A percentile compares a stretch with the other conserved stretches of the same genome.
phyloP scores from a whole-genome alignment of 2,888 invertebrate genomes.

The Euzophera pinguis region DNA sequence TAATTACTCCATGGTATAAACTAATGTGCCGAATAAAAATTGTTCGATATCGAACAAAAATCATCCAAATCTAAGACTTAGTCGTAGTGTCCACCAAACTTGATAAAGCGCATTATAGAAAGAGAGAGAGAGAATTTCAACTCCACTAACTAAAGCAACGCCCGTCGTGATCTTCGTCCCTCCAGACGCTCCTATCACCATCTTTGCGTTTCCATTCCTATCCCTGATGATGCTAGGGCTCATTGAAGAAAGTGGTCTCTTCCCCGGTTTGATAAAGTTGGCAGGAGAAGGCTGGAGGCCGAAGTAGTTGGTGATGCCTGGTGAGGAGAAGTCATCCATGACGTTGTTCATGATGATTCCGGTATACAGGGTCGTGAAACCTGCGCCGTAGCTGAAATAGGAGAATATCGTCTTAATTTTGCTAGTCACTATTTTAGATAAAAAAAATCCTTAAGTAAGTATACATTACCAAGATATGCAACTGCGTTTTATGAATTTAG shows the following conservation, averaged over 20 bases:
- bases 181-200: conserved; percentile 90
- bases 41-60: no score
- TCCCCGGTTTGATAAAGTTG: conserved; percentile 89
- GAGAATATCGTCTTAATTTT: not conserved
- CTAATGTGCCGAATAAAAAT: no score
- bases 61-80: no score
- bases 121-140: not conserved
- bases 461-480: no score
- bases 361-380: conserved; percentile 86
- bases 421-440: no score
- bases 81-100: no score
- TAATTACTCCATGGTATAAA: no score
- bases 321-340: conserved; percentile 96
- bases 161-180: conserved; percentile 90
- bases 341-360: conserved; percentile 97
- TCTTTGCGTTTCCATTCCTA: conserved; percentile 81
- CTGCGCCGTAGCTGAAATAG: conserved; percentile 87
- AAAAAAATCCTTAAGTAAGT: no score
- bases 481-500: no score
- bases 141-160: conserved; percentile 81
- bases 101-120: no score
- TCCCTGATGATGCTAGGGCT: conserved; percentile 88
- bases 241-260: conserved; percentile 93
- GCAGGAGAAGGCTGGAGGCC: conserved; percentile 87
- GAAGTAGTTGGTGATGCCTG: conserved; percentile 84